Evolutionary conservation across 2,113 vertebrate species (phyloP).

Genomic region (Porphyrio hochstetteri): DNA sequence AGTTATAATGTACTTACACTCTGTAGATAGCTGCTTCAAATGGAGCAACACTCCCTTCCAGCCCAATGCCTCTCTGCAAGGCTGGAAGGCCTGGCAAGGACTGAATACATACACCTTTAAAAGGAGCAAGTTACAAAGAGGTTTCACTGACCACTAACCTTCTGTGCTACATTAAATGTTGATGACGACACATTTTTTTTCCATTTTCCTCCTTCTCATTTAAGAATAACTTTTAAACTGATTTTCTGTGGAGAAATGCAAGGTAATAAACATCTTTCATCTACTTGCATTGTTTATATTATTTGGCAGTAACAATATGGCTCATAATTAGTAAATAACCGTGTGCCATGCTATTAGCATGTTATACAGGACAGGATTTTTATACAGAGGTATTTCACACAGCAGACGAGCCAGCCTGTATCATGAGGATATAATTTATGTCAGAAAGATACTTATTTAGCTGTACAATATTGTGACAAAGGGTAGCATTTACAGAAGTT

Average conservation of each 20-base stretch:
- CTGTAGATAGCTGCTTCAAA: conserved; percentile 49
- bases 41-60: conserved; percentile 48
- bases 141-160: not conserved
- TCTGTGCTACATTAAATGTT: not conserved
- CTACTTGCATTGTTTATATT: not conserved
- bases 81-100: conserved; percentile 38
- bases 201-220: not conserved
- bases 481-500: not conserved
- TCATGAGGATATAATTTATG: not conserved
- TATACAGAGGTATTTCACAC: not conserved
- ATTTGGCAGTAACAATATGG: not conserved
- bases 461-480: not conserved
- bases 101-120: not conserved
- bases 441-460: not conserved
- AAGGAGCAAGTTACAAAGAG: conserved; percentile 25
- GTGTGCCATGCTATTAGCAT: not conserved
- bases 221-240: not conserved
- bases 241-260: not conserved
- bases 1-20: conserved; percentile 59
- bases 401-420: not conserved
- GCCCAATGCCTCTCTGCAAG: conserved; percentile 39
- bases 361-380: not conserved
- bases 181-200: not conserved
- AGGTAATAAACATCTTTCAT: not conserved
- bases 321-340: not conserved